Base-by-base conservation (phyloP, 1,140 invertebrate genomes). In the Delia radicum region DNA sequence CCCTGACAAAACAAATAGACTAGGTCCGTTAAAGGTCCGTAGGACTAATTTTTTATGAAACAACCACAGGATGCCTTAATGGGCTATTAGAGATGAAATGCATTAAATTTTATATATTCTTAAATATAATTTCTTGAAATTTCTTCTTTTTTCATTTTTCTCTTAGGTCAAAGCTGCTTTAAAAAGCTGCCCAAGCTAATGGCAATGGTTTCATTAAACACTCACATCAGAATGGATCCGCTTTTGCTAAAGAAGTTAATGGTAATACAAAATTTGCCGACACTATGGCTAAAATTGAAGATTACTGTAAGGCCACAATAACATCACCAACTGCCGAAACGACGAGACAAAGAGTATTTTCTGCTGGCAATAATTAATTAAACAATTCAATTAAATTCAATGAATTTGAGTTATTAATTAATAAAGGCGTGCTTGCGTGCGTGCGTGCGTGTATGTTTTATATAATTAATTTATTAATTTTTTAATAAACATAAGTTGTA, bases 321-420 rank as follows among this genome's bases (percentile, higher is more conserved):
- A 48, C 65, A 46, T 73, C 75, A 13, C 15, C 65, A 48, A 65
- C 76, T 63, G 78, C 80, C 15, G 76, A 77, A 21, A 79, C 80
- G 79, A 77, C 83, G 81, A 77, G 83, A 81, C 83, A 85, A 29
- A 79, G 83, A 13, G 73, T 80, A 21, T 77, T 78, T 69, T 75
- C 79, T 27, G 80, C 80, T 29, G 82, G 80, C 46, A 74, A 77
- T 42, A 77, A 75, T 77, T 77, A 73, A 77, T 76, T 75, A 63
- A 65, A 65, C 29, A 74, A 74, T 74, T 74, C 63, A 74, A n/a
- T n/a, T n/a, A n/a, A 73, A 73, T 33, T 28, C 8, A 74, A 74
- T n/a, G 10, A 65, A 63, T 55, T 55, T 55, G 8, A 18, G 8
- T 24, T 55, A 55, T 55, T 55, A 55, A 55, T 55, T 55, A 55